Conservation (phyloP, 2,113 vertebrate species). For the Ranitomeya variabilis region DNA sequence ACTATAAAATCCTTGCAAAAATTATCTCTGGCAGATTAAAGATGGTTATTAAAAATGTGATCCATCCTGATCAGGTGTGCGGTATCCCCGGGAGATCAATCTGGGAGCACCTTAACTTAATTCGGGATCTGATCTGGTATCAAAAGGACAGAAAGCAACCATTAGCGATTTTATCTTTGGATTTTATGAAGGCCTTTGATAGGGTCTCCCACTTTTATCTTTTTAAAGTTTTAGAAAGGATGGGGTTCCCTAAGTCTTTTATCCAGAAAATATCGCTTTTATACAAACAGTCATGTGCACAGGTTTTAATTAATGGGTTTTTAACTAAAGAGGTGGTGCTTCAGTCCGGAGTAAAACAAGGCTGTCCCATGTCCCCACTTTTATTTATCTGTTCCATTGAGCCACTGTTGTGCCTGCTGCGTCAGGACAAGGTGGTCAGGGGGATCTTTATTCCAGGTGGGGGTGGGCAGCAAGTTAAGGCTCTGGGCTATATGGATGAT, state of each 20-base stretch:
- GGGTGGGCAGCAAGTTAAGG: not conserved
- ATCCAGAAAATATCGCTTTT: not conserved
- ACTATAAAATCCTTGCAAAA: not conserved
- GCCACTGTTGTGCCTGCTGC: not conserved
- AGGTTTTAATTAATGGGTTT: constrained; percentile 1
- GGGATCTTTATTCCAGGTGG: not conserved
- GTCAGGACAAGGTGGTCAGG: not conserved
- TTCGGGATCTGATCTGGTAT: not conserved
- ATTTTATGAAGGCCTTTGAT: constrained; percentile 13
- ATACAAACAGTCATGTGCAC: not conserved
- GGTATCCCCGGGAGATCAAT: not conserved
- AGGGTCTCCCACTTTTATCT: not conserved
- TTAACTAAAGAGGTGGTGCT: not conserved
- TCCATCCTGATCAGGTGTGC: not conserved
- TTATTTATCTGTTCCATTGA: not conserved
- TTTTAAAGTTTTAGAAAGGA: not conserved
- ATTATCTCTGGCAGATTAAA: not conserved
- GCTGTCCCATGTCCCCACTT: no score
- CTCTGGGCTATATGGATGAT: not conserved
- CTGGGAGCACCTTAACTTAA: not conserved
- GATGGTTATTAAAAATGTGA: not conserved
- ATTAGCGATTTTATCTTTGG: not conserved
- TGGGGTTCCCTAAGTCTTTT: not conserved
- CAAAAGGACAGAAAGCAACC: not conserved
- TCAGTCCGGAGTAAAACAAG: no score